Evolutionary conservation across 2,888 invertebrate genomes (phyloP), one percentile per base, ranked within the genome.

Genomic region (Beris chalybata): DNA sequence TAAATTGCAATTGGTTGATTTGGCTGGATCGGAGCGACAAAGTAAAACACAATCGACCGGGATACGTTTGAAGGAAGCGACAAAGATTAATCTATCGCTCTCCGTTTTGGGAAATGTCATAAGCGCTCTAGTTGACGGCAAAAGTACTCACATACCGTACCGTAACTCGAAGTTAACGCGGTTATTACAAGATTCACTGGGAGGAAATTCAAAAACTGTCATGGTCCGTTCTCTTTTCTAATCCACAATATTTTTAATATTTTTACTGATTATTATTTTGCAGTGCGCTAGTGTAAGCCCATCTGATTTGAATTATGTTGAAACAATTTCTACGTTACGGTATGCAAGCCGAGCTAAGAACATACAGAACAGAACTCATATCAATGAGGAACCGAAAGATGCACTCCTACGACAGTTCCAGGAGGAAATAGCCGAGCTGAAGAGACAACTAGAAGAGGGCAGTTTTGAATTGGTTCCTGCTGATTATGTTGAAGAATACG

Each of bases 71-170:
- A 93, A 96, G 76, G 98, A 99, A 81, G 97, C 98, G 0, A 95
- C 96, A 0, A 98, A 97, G 82, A 99, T 99, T 72, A 98, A 98
- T 84, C 86, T 97, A 70, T 98, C 98, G 0, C 86, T 99, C 0
- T 97, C 98, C 0, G 97, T 97, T 0, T 83, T 99, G 64, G 98
- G 98, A 31, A 98, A 98, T 82, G 99, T 99, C 3, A 99, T 99
- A 73, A 97, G 97, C 4, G 97, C 99, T 2, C 83, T 99, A 70
- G 97, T 97, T 3, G 98, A 99, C 82, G 96, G 97, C 53, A 97
- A 97, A 82, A 93, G 93, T 73, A 93, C 92, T 0, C 97, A 99
- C 80, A 94, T 99, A 73, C 99, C 99, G 0, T 99, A 99, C 81
- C 86, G 99, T 73, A 98, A 99, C 83, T 97, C 97, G 0, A 99